Evolutionary conservation across 2,888 invertebrate genomes (phyloP), one percentile per base, ranked within the genome.

Genomic region (Melitaea athalia): DNA sequence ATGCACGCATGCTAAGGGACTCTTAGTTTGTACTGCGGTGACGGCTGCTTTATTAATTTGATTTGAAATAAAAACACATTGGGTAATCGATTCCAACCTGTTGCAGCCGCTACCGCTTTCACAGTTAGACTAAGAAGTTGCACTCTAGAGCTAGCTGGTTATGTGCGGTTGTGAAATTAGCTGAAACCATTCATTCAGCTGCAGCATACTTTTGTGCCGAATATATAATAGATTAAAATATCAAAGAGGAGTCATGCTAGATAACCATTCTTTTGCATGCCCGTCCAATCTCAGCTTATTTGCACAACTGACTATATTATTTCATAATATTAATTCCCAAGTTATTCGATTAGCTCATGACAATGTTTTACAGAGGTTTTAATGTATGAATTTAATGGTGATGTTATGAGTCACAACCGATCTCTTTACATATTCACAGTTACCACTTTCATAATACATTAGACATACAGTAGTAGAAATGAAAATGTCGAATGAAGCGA

Each of bases 241-340:
- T 74, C 61, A 76, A 77, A 76, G 75, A 79, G 79, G 76, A 76
- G 69, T 78, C 87, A 89, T 89, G 90, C 88, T 77, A 65, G 70
- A 75, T 78, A 74, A 79, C 78, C 73, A 75, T 73, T 73, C 76
- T 77, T 71, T 82, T 84, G 89, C 83, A 83, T 89, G 89, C 85
- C 89, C 88, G 89, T 87, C 88, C 90, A 86, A 89, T 91, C 86
- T 90, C 91, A 90, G 91, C 89, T 88, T 85, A 89, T 89, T 89
- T 87, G 77, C 89, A 90, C 91, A 88, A 87, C 87, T 53, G 52
- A 38, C 38, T 53, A 55, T n/a, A 53, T 55, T 24, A 45, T 66
- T 53, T 50, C 33, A 6, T 0, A 11, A 38, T 57, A 3, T 42
- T 57, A 15, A 24, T 38, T n/a, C 57, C 57, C 31, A 15, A 42